Evolutionary conservation across 2,113 vertebrate species (phyloP).

Genomic region (Grantiella picta): DNA sequence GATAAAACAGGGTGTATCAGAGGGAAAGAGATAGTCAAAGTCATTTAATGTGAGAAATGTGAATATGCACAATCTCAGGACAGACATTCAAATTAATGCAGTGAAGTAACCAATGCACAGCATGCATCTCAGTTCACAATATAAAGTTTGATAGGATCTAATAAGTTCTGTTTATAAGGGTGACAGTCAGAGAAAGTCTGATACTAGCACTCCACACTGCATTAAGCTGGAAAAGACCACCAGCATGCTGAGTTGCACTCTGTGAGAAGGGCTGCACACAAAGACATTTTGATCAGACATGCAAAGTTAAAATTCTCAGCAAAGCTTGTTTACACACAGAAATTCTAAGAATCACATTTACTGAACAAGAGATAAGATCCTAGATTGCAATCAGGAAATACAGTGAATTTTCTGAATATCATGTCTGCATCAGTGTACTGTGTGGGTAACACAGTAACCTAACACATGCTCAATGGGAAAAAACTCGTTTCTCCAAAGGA

Average conservation of each 20-base stretch:
- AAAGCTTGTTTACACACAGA: background rate
- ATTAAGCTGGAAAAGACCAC: background rate
- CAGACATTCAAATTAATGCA: slow-evolving; percentile 7
- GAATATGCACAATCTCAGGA: background rate
- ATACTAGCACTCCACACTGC: background rate
- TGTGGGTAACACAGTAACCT: background rate
- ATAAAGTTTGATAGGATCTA: background rate
- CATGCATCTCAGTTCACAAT: background rate
- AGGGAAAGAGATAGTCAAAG: background rate
- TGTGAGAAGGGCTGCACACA: background rate
- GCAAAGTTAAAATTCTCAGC: background rate
- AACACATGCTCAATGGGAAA: background rate
- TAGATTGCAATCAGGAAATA: background rate
- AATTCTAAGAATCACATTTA: background rate
- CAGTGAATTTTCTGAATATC: background rate
- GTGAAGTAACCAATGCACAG: background rate
- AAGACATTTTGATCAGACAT: background rate
- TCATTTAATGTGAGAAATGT: background rate
- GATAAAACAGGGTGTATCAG: background rate
- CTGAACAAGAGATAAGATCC: background rate
- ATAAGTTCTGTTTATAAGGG: background rate
- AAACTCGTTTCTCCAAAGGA: background rate
- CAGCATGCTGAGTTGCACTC: background rate
- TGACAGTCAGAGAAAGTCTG: background rate
- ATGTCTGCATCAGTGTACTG: background rate